These are phyloP conservation scores for Argentina silus DNA, from an alignment of 2,797 vertebrate genomes.

Conservation along the genomic window DNA sequence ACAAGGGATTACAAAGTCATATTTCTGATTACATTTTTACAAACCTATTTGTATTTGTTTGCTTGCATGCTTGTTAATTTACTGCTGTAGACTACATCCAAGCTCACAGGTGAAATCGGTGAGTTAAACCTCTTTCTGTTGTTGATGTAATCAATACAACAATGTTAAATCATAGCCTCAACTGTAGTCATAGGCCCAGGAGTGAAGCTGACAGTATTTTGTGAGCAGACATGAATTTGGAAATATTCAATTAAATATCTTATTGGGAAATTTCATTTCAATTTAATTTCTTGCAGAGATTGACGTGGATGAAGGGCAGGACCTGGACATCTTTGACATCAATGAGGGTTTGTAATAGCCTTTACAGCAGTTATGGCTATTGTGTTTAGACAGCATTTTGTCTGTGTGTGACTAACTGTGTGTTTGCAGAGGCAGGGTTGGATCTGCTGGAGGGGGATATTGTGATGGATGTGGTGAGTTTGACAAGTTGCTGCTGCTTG, in stretches of 20 bases:
- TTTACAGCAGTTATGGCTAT: conserved; percentile 6
- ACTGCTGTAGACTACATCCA: conserved; percentile 40
- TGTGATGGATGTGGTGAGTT: conserved; percentile 75
- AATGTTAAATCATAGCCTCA: not conserved
- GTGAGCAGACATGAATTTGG: too few relatives aligned
- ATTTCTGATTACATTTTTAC: not conserved
- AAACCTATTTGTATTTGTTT: not conserved
- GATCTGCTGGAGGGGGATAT: conserved; percentile 90
- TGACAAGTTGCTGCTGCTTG: not conserved
- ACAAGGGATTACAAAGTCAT: not conserved
- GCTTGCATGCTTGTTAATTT: conserved; percentile 10
- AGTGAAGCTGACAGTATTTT: too few relatives aligned
- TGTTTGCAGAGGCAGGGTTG: conserved; percentile 78
- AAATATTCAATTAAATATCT: too few relatives aligned
- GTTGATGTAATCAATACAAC: not conserved
- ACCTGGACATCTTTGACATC: conserved; percentile 86
- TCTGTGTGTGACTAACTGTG: not conserved
- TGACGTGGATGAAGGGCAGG: conserved; percentile 81
- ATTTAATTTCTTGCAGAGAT: conserved; percentile 75
- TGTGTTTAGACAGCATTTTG: not conserved
- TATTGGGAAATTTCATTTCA: too few relatives aligned
- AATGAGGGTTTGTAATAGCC: conserved; percentile 81
- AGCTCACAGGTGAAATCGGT: conserved; percentile 59
- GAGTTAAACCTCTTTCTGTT: conserved; percentile 8
- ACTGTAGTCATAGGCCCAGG: conserved; percentile 23